Evolutionary conservation across 2,797 vertebrate species (phyloP).

Genomic region (Somateria mollissima): DNA sequence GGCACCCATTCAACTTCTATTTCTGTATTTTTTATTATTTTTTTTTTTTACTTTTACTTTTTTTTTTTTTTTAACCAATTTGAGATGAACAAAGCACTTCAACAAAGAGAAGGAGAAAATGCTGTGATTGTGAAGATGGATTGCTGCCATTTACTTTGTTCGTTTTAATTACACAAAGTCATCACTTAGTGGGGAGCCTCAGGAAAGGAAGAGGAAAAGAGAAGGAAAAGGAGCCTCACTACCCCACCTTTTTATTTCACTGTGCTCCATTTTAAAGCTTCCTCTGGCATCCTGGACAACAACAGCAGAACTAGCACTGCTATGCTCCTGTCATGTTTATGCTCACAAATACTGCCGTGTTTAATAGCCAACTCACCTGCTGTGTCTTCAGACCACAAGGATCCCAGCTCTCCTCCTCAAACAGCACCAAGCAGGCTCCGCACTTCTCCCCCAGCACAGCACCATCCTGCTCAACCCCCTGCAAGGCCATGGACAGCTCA

Average conservation of each 20-base stretch:
- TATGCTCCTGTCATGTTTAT: neutral
- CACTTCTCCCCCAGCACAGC: neutral
- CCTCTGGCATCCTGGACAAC: constrained; percentile 16
- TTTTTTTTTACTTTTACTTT: constrained; percentile 61
- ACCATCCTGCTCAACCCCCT: rapidly evolving
- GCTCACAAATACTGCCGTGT: neutral
- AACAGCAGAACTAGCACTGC: neutral
- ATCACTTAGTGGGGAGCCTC: constrained; percentile 69
- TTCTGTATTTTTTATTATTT: constrained; percentile 76
- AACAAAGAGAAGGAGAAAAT: constrained; percentile 74
- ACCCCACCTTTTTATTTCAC: constrained; percentile 43
- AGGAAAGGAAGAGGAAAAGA: constrained; percentile 16
- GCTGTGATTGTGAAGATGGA: constrained; percentile 72
- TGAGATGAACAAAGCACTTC: constrained; percentile 79
- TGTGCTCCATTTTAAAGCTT: constrained; percentile 42
- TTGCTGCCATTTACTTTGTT: constrained; percentile 69
- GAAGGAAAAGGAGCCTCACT: constrained; percentile 14
- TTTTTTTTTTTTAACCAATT: constrained; percentile 60
- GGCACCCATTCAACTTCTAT: constrained; percentile 79
- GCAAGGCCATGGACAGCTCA: rapidly evolving
- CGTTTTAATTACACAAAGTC: constrained; percentile 79
- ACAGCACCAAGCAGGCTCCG: neutral
- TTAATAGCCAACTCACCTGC: neutral
- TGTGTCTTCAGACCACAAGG: neutral
- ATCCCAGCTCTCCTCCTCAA: neutral